Conservation (phyloP, 1,140 invertebrate genomes). For the Drosophila arawakana region DNA sequence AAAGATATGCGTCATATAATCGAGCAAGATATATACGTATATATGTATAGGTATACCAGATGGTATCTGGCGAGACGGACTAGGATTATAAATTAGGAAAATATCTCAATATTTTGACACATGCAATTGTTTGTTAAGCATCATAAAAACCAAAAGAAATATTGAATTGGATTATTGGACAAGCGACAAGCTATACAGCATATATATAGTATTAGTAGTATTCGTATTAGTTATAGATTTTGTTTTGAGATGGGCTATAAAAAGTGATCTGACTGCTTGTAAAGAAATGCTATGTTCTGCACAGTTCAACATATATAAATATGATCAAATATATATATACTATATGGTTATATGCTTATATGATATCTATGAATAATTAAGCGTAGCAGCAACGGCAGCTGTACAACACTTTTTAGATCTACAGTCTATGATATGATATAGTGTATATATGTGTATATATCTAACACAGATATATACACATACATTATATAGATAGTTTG, state of each 20-base stretch:
- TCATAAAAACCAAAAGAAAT: conserved; percentile 32
- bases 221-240: not conserved
- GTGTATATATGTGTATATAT: not conserved
- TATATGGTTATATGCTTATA: conserved; percentile 2
- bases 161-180: conserved; percentile 54
- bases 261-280: conserved; percentile 19
- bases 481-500: conserved; percentile 19
- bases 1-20: conserved; percentile 44
- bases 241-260: conserved; percentile 1
- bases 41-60: not conserved
- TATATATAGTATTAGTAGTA: not conserved
- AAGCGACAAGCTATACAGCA: not conserved
- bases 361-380: conserved; percentile 72
- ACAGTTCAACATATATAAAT: conserved; percentile 17
- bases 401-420: conserved; percentile 50
- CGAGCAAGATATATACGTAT: conserved; percentile 4
- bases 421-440: conserved; percentile 13
- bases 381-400: conserved; percentile 66
- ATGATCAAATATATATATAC: conserved; percentile 5
- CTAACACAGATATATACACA: not conserved
- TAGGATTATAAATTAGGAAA: conserved; percentile 39
- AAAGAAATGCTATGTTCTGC: not conserved
- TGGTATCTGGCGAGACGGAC: not conserved
- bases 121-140: conserved; percentile 52
- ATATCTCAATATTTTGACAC: conserved; percentile 76